A percentile compares a stretch with the other conserved stretches of the same genome.
These are phyloP conservation scores for Clistopyga incitator DNA, from an alignment of 2,888 invertebrate genomes.

Conservation along the genomic window DNA sequence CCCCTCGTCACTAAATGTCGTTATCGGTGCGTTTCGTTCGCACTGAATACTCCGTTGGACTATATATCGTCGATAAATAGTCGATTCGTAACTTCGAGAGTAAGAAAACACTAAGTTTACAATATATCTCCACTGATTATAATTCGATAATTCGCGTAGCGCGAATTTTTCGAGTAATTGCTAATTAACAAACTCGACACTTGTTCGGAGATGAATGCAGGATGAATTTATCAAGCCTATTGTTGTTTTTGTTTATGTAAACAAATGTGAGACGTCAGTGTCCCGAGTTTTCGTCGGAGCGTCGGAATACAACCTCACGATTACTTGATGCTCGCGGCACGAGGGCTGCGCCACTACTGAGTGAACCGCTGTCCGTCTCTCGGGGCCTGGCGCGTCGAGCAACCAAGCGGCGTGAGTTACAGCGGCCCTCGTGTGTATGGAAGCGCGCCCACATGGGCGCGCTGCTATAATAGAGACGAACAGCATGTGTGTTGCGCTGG, in stretches of 20 bases:
- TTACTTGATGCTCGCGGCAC: conserved; percentile 70
- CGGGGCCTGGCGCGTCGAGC: conserved; percentile 11
- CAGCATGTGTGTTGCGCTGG: conserved; percentile 59
- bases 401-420: conserved; percentile 28
- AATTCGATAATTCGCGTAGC: not conserved
- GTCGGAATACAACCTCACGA: not conserved
- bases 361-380: conserved; percentile 37
- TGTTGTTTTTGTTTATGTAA: conserved; percentile 11
- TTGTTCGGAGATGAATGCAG: conserved; percentile 1
- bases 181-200: conserved; percentile 4
- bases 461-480: conserved; percentile 65
- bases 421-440: conserved; percentile 33
- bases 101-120: not conserved
- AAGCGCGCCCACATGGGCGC: conserved; percentile 48
- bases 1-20: too few relatives aligned
- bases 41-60: too few relatives aligned
- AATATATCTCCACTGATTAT: conserved; percentile 5
- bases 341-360: conserved; percentile 78
- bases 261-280: conserved; percentile 20
- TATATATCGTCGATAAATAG: too few relatives aligned
- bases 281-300: not conserved
- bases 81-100: not conserved
- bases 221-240: not conserved
- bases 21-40: too few relatives aligned
- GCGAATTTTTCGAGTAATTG: not conserved